Base-by-base conservation (phyloP, 2,888 invertebrate genomes). In the Cerceris rybyensis region DNA sequence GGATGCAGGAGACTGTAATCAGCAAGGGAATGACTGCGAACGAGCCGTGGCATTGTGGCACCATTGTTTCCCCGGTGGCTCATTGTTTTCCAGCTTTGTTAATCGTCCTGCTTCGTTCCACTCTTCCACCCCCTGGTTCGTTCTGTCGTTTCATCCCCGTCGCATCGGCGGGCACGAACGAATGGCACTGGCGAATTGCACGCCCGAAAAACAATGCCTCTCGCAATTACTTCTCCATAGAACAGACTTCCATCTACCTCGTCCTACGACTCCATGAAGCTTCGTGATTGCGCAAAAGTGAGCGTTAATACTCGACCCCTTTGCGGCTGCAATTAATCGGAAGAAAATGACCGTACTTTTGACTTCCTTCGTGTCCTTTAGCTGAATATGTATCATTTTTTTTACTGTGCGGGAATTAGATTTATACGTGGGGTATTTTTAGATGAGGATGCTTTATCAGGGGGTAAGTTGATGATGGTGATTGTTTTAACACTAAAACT, bases 11-110 rank as follows among this genome's bases (percentile, higher is more conserved):
- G 75, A 70, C 71, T 84, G 89, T 90, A 90, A 90, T 90, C 90
- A 90, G 84, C 83, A 83, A 79, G 80, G 84, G 86, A 89, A 88
- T 84, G 84, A 81, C 81, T 80, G 74, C 78, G 87, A 86, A 84
- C 75, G 86, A 83, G 79, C 81, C 82, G 83, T 83, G 84, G 81
- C 81, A 88, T 88, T 87, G 88, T 86, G 85, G 83, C 71, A 41
- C 71, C 86, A 88, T 88, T 88, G 87, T 88, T 88, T 86, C 72
- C 70, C 71, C 77, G 72, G 69, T 70, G 81, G 78, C 76, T 88
- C 86, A 90, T 91, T 91, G 89, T 91, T 90, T 90, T 86, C 87
- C 86, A 85, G 87, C 88, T 88, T 89, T 88, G 89, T 89, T 90
- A 85, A 91, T 91, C 85, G 87, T 84, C 81, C 78, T 74, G 82